Evolutionary conservation across 2,888 invertebrate species (phyloP).

Genomic region (Craniophora ligustri): DNA sequence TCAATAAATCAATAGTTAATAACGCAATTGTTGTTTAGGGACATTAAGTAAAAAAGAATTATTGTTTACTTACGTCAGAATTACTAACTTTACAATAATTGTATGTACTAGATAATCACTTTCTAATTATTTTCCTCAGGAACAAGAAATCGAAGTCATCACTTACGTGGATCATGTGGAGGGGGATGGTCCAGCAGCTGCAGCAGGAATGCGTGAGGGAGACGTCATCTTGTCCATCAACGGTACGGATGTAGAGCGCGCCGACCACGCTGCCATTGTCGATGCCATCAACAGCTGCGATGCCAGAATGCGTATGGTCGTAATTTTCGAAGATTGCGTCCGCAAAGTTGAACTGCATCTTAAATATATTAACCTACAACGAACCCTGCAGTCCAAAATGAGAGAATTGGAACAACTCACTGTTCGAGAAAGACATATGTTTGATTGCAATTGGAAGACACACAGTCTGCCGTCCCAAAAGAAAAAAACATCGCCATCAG

Average conservation of each 20-base stretch:
- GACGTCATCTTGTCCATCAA: conserved; percentile 99
- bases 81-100: no score
- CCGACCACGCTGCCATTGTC: conserved; percentile 98
- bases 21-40: no score
- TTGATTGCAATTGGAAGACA: conserved; percentile 96
- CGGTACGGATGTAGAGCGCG: conserved; percentile 97
- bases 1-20: no score
- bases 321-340: conserved; percentile 98
- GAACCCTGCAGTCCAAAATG: conserved; percentile 94
- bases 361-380: conserved; percentile 96
- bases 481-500: conserved; percentile 90
- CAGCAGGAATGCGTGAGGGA: conserved; percentile 98
- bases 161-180: conserved; percentile 99
- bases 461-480: conserved; percentile 96
- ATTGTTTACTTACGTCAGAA: no score
- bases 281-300: conserved; percentile 96
- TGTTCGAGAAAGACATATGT: conserved; percentile 93
- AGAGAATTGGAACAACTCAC: conserved; percentile 94
- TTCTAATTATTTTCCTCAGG: conserved; percentile 71
- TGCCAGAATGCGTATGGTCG: conserved; percentile 97
- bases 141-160: conserved; percentile 98
- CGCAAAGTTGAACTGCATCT: conserved; percentile 97
- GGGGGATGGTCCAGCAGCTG: conserved; percentile 96
- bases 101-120: neutral
- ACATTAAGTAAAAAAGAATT: no score